Evolutionary conservation across 2,888 invertebrate genomes (phyloP).

Genomic region (Gastrophysa polygoni): DNA sequence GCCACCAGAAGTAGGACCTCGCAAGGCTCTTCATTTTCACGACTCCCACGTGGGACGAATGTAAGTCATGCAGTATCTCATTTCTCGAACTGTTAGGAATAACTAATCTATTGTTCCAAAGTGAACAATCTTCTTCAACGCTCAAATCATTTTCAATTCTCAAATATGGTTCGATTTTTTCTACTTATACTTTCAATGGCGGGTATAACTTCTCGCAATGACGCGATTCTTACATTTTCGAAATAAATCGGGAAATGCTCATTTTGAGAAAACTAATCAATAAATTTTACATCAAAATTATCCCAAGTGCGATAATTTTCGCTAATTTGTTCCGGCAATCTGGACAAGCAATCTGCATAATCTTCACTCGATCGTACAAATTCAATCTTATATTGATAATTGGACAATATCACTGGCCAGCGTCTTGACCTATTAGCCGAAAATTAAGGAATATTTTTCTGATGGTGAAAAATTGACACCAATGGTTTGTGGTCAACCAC

Average conservation of each 20-base stretch:
- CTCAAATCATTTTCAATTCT: too few species aligned
- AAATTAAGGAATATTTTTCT: too few species aligned
- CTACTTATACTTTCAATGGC: neutral
- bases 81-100: slow-evolving; percentile 23
- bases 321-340: slow-evolving; percentile 17
- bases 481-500: too few species aligned
- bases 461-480: too few species aligned
- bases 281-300: too few species aligned
- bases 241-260: neutral
- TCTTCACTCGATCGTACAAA: slow-evolving; percentile 29
- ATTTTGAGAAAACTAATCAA: neutral
- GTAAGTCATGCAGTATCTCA: slow-evolving; percentile 28
- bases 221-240: neutral
- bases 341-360: slow-evolving; percentile 38
- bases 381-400: slow-evolving; percentile 33
- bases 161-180: slow-evolving; percentile 6
- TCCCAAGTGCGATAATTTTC: too few species aligned
- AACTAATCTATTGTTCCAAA: slow-evolving; percentile 33
- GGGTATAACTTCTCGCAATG: neutral
- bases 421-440: slow-evolving; percentile 33
- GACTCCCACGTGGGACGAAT: slow-evolving; percentile 26
- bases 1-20: slow-evolving; percentile 39
- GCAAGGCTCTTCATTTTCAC: too few species aligned
- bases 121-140: too few species aligned
- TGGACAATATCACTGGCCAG: slow-evolving; percentile 32